These are phyloP conservation scores for Erethizon dorsatum DNA, from an alignment of 2,797 vertebrate genomes.

Conservation along the genomic window DNA sequence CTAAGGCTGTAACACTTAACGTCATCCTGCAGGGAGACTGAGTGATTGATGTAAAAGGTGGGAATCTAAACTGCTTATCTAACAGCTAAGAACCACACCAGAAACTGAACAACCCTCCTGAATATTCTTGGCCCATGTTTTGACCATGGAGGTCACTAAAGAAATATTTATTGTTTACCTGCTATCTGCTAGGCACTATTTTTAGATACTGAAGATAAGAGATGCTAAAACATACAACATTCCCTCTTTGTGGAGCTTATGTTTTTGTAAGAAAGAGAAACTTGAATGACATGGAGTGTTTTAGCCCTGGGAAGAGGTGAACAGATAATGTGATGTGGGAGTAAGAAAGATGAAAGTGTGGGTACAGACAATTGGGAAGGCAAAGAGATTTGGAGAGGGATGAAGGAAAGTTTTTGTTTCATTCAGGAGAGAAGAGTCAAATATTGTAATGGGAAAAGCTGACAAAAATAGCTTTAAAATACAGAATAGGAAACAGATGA, in stretches of 20 bases:
- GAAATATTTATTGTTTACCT: neutral
- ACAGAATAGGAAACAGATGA: neutral
- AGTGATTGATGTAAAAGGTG: neutral
- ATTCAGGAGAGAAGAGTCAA: constrained; percentile 31
- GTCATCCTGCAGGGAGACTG: neutral
- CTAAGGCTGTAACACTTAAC: neutral
- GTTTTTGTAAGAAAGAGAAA: neutral
- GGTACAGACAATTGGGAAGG: neutral
- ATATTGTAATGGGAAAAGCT: neutral
- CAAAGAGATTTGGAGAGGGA: neutral
- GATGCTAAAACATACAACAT: constrained; percentile 14
- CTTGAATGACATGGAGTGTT: neutral
- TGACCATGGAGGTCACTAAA: neutral
- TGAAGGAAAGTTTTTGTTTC: neutral
- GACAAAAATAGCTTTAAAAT: neutral
- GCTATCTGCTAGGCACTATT: neutral
- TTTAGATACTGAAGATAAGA: neutral
- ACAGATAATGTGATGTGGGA: neutral
- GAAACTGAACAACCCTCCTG: neutral
- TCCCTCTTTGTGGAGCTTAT: neutral
- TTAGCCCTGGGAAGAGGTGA: neutral
- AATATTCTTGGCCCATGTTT: neutral
- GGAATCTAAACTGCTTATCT: neutral
- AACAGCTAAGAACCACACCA: neutral
- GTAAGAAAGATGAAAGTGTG: neutral